phyloP scores from a whole-genome alignment of 2,888 invertebrate species.

The Chesias legatella region DNA sequence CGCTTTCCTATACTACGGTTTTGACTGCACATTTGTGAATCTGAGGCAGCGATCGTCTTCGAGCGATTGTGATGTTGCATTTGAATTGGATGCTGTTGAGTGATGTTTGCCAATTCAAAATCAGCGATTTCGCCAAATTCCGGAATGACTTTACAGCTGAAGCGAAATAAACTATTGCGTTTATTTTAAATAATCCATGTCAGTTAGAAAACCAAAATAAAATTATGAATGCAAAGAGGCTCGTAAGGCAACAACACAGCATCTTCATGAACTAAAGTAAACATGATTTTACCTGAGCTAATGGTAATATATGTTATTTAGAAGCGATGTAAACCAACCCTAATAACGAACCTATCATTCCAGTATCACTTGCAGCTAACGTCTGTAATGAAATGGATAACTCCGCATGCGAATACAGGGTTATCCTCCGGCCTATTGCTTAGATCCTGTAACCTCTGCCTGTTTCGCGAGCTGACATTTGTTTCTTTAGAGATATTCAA shows the following conservation, averaged over 20 bases:
- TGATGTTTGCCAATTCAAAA: conserved; percentile 3
- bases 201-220: no score
- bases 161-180: no score
- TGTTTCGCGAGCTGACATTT: conserved; percentile 50
- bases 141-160: no score
- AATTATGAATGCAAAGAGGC: no score
- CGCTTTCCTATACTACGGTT: conserved; percentile 36
- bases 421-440: conserved; percentile 26
- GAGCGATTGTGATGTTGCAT: conserved; percentile 14
- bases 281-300: no score
- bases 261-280: no score
- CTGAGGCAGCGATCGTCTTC: conserved; percentile 20
- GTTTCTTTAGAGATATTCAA: conserved; percentile 9
- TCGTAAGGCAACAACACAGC: no score
- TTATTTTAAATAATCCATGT: no score
- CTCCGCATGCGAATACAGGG: conserved; percentile 10
- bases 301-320: background rate
- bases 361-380: background rate
- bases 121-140: background rate
- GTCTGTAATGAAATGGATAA: conserved; percentile 10
- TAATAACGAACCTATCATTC: background rate
- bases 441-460: conserved; percentile 44
- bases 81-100: conserved; percentile 12
- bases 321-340: background rate
- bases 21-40: conserved; percentile 28